These are phyloP conservation scores for Colinus virginianus DNA, from an alignment of 2,113 vertebrate genomes.

Conservation along the genomic window DNA sequence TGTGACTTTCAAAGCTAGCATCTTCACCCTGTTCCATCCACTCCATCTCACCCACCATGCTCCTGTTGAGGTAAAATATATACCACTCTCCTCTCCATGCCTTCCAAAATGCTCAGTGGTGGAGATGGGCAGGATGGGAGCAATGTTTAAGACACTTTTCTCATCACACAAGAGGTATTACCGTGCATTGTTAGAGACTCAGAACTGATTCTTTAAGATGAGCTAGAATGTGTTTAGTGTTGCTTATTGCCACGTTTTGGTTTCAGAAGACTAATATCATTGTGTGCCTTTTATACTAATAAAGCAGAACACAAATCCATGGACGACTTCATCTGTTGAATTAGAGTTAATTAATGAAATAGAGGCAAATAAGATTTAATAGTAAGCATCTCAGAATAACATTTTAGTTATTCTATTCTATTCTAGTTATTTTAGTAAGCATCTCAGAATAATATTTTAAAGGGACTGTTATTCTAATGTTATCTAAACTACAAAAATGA, in stretches of 20 bases:
- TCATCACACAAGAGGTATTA: not conserved
- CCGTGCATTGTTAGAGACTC: fast-evolving
- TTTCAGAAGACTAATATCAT: not conserved
- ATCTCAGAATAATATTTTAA: not conserved
- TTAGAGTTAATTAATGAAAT: not conserved
- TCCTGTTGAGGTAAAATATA: not conserved
- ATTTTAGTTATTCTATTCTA: no score
- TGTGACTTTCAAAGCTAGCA: not conserved
- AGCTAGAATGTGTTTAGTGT: not conserved
- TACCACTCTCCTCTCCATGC: not conserved
- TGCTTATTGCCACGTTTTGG: not conserved
- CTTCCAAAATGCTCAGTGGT: not conserved
- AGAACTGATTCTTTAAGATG: not conserved
- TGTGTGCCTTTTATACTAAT: not conserved
- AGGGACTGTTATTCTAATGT: not conserved
- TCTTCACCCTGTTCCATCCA: not conserved
- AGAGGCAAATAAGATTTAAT: not conserved
- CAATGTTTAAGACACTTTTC: not conserved
- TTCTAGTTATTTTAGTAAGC: not conserved
- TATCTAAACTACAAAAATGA: not conserved
- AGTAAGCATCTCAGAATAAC: not conserved
- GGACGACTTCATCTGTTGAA: not conserved
- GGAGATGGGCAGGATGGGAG: not conserved
- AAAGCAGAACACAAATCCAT: not conserved
- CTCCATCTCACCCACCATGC: not conserved